phyloP scores from a whole-genome alignment of 1,140 invertebrate species.

The Apis mellifera region Amel_HAv3.1 CM009940.2:6171001-6171500 shows the following conservation, averaged over 20 bases:
- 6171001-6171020: background rate
- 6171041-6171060: background rate
- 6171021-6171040: background rate
- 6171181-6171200: no score
- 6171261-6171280: slow-evolving; percentile 3
- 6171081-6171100: background rate
- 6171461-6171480: background rate
- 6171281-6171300: slow-evolving; percentile 40
- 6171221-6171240: no score
- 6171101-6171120: background rate
- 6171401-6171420: background rate
- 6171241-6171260: no score
- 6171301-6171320: slow-evolving; percentile 59
- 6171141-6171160: no score
- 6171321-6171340: slow-evolving; percentile 31
- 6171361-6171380: slow-evolving; percentile 52
- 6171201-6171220: no score
- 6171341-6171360: slow-evolving; percentile 45
- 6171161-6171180: no score
- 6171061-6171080: background rate
- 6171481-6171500: background rate
- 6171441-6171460: slow-evolving; percentile 17
- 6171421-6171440: slow-evolving; percentile 27
- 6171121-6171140: no score
- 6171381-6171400: slow-evolving; percentile 50